Base-by-base conservation (phyloP, 2,888 invertebrate species). In the Lasioglossum marginatum region DNA sequence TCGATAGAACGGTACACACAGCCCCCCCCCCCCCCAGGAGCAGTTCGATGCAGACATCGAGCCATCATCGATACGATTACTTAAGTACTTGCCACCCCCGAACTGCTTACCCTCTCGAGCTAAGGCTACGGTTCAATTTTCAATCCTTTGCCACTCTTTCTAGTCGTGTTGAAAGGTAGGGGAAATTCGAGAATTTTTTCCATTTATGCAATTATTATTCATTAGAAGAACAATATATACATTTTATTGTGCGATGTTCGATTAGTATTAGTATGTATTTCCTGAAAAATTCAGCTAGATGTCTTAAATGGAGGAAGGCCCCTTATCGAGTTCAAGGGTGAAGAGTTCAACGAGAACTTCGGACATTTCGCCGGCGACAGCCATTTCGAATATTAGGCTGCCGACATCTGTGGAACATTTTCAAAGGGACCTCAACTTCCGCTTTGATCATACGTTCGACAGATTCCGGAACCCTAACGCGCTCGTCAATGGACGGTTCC, bases 51-150 rank as follows among this genome's bases (percentile, higher is more conserved):
- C 77, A 88, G 86, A 86, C 86, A 76, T 80, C 83, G 81, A 76
- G 74, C 80, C 72, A 78, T 88, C 90, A 78, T 90, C 88, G 86
- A 88, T 80, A 82, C 87, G 79, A n/a, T n/a, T n/a, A n/a, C 86
- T 86, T 82, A 80, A 79, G 77, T 52, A 71, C 66, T 68, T 14
- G 14, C 16, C 60, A 60, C 27, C 27, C 27, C 14, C 60, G 14
- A 60, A 27, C 27, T 52, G 52, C 23, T 52, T 45, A 19, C 52
- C 52, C 52, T 23, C 52, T 2, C 3, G 8, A 52, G 8, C 52
- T 52, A 52, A 52, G 23, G 23, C 3, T 23, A 10, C 23, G 52
- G 23, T 23, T 23, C 52, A 23, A 52, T 23, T 52, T 52, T 23
- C 52, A 23, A 23, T 52, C 23, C 23, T 52, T 23, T 23, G 8